Base-by-base conservation (phyloP, 1,140 invertebrate species). In the Artemia franciscana region DNA sequence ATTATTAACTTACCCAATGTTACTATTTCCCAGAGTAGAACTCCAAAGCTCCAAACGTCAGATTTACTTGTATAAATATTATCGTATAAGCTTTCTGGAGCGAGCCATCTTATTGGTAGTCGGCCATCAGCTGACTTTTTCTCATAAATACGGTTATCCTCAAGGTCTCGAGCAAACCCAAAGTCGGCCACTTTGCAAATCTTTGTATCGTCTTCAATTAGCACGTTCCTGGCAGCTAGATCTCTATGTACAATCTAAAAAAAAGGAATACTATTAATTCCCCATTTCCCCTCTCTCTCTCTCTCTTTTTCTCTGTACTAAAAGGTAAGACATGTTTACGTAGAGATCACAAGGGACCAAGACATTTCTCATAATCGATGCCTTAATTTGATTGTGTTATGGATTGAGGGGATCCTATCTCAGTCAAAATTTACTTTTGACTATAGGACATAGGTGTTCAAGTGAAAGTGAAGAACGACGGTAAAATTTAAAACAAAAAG, bases 121-220 rank as follows among this genome's bases (percentile, higher is more conserved):
- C 78, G 69, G 24, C 86, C 89, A 68, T 92, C 89, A n/a, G n/a
- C n/a, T 30, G 87, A 91, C 70, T 93, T 94, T 26, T 88, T 77
- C 70, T 92, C 89, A 70, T 94, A 94, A 30, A 93, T 82, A 66
- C 89, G 85, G 57, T 84, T 86, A 1, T 80, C 80, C 4, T 80
- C 79, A 0, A 92, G 80, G 72, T 92, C 88, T 58, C 89, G 75
- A 0, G 90, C 89, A 68, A 95, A 89, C 0, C 91, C 91, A 70
- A 95, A 95, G 72, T 95, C 91, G 0, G 88, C 88, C 0, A 95
- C 87, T 78, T 94, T 94, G 71, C 90, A 92, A 0, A 81, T 80
- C 66, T 88, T 82, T 51, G 39, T 51, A 67, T 91, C 85, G 23
- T 90, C 85, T 1, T 83, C 84, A 39, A 94, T 87, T 0, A 95